These are phyloP conservation scores for Catharus minimus DNA, from an alignment of 2,113 vertebrate genomes.

Conservation along the genomic window DNA sequence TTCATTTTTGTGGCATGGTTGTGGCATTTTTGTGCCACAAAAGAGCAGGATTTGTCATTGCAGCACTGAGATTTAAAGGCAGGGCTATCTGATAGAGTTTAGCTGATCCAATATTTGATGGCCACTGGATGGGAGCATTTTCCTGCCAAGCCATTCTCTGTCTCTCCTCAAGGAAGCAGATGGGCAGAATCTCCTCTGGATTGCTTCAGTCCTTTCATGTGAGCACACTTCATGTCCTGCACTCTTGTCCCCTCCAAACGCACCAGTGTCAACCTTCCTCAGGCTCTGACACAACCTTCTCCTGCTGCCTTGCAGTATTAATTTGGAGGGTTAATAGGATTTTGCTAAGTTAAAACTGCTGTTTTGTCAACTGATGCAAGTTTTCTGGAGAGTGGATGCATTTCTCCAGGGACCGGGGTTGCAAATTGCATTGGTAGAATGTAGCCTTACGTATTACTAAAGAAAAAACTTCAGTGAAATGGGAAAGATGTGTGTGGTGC, in stretches of 20 bases:
- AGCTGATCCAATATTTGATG: neutral
- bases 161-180: neutral
- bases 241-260: neutral
- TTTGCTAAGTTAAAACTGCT: neutral
- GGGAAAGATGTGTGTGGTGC: neutral
- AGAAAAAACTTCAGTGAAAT: slow-evolving; percentile 3
- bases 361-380: neutral
- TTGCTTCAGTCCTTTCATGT: neutral
- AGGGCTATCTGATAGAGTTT: neutral
- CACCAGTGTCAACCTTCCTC: neutral
- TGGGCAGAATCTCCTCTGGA: neutral
- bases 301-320: neutral
- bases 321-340: neutral
- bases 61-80: neutral
- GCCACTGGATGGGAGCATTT: neutral
- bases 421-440: neutral
- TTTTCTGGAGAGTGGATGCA: neutral
- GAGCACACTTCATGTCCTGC: neutral
- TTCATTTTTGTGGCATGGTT: neutral
- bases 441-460: neutral
- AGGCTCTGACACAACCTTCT: neutral
- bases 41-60: neutral
- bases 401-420: neutral
- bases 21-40: neutral
- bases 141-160: neutral